Evolutionary conservation across 2,888 invertebrate genomes (phyloP).

Genomic region (Latrodectus hesperus): DNA sequence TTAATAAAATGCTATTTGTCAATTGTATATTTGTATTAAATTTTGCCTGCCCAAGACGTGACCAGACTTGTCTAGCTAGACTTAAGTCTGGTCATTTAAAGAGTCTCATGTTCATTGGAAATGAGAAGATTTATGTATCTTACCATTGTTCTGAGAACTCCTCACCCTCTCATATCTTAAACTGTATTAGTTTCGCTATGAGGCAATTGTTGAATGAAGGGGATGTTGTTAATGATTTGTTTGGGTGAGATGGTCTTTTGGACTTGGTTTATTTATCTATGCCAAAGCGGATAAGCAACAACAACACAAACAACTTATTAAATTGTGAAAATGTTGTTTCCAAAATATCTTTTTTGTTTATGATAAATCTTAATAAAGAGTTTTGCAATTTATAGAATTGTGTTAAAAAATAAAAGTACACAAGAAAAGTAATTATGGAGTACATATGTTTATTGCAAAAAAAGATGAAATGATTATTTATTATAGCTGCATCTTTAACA

Average conservation of each 20-base stretch:
- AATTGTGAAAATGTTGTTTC: too few relatives aligned
- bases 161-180: background rate
- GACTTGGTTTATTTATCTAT: background rate
- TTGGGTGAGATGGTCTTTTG: background rate
- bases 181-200: background rate
- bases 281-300: slow-evolving; percentile 7
- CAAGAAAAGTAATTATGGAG: too few relatives aligned
- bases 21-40: too few relatives aligned
- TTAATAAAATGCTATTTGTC: too few relatives aligned
- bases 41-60: background rate
- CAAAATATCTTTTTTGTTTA: too few relatives aligned
- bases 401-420: too few relatives aligned
- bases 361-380: too few relatives aligned
- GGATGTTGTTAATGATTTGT: background rate
- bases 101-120: background rate
- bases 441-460: too few relatives aligned
- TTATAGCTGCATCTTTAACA: too few relatives aligned
- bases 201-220: background rate
- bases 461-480: too few relatives aligned
- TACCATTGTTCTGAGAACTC: background rate
- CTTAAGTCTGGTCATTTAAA: background rate
- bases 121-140: background rate
- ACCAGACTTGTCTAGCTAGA: background rate
- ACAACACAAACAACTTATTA: background rate
- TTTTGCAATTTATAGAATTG: too few relatives aligned